phyloP scores from a whole-genome alignment of 2,113 vertebrate species.

The Semnornis frantzii region DNA sequence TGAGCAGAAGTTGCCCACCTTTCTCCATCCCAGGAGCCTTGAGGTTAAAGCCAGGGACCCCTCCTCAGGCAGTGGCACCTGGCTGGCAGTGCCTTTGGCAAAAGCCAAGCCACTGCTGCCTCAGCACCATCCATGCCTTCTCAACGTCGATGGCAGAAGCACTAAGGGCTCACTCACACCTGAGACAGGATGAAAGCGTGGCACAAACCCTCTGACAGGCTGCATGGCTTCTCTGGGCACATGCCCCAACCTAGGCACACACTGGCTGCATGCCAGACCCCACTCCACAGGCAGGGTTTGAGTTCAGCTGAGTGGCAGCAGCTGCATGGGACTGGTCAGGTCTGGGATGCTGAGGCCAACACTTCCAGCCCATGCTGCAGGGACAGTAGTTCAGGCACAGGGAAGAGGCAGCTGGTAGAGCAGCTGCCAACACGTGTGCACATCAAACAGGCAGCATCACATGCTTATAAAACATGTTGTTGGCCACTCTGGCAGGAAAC shows the following conservation, averaged over 20 bases:
- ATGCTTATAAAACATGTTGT: fast-evolving
- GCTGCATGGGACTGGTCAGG: neutral
- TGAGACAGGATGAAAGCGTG: neutral
- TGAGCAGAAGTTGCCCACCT: neutral
- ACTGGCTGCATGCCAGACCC: neutral
- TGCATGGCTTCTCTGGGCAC: fast-evolving
- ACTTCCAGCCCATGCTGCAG: neutral
- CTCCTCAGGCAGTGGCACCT: neutral
- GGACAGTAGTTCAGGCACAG: neutral
- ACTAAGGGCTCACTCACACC: neutral
- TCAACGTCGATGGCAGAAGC: neutral
- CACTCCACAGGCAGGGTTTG: neutral
- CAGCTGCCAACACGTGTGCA: fast-evolving
- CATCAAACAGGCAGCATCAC: neutral
- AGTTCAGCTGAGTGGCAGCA: neutral
- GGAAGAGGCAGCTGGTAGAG: neutral
- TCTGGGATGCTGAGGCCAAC: neutral
- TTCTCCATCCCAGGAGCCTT: neutral
- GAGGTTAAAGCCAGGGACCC: neutral
- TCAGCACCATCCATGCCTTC: fast-evolving
- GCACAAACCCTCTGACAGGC: fast-evolving
- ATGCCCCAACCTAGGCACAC: fast-evolving
- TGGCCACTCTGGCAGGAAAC: neutral
- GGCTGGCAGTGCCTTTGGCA: fast-evolving
- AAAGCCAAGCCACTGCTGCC: neutral